Percentiles rank a stretch among this genome's conserved stretches.
Evolutionary conservation across 2,888 invertebrate genomes (phyloP).

Genomic region (Acanthococcus lagerstroemiae): DNA sequence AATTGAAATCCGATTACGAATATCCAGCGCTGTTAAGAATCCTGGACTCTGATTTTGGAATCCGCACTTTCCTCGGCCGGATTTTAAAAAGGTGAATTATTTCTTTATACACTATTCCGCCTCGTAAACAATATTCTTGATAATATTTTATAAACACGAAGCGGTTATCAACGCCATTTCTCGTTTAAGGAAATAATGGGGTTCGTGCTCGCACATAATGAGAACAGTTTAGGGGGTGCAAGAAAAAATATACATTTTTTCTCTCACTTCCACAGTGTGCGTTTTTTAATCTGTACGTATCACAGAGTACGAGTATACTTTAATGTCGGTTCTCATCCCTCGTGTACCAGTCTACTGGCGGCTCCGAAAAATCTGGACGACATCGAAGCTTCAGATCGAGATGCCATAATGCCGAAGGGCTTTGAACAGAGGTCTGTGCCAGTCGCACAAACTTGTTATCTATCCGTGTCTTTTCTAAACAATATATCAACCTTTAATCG

Average conservation of each 20-base stretch:
- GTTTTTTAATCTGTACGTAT: conserved; percentile 11
- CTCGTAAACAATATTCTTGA: conserved; percentile 27
- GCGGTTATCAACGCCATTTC: conserved; percentile 28
- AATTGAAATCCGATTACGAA: no score
- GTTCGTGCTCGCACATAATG: conserved; percentile 29
- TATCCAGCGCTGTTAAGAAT: no score
- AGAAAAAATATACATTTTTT: conserved; percentile 20
- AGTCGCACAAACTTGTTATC: no score
- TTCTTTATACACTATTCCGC: conserved; percentile 17
- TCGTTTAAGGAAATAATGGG: conserved; percentile 29
- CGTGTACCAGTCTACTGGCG: no score
- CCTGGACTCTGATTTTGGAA: background rate
- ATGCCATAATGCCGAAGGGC: no score
- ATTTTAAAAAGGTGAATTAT: no score
- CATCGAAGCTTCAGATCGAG: no score
- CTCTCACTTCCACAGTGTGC: background rate
- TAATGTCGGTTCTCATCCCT: background rate
- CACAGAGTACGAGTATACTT: conserved; percentile 1
- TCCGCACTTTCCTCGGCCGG: background rate
- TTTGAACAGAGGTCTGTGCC: no score
- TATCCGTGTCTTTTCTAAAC: no score
- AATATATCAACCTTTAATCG: no score
- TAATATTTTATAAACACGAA: conserved; percentile 28
- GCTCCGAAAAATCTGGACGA: no score
- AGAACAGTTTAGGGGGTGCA: conserved; percentile 16